Conservation (phyloP, 2,888 invertebrate genomes). For the Athrips mouffetella region DNA sequence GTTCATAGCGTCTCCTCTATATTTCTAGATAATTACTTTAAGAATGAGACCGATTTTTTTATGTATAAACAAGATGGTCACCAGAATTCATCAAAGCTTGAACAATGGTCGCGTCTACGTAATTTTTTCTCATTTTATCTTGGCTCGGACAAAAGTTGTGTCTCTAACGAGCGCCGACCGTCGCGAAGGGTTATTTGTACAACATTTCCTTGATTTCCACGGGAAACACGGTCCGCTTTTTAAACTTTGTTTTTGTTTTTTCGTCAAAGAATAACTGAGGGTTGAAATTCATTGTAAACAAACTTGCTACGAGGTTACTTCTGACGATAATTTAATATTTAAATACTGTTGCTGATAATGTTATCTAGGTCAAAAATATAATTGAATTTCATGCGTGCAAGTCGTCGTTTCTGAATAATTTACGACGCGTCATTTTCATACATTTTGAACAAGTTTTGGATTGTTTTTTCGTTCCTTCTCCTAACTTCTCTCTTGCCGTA, state of each 20-base stretch:
- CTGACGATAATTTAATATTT: no score
- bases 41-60: neutral
- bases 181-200: conserved; percentile 49
- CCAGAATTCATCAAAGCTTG: neutral
- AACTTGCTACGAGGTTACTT: conserved; percentile 28
- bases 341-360: no score
- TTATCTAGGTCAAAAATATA: no score
- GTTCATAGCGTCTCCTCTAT: no score
- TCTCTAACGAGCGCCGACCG: conserved; percentile 39
- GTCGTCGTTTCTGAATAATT: no score
- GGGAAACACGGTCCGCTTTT: conserved; percentile 31
- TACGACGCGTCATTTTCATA: no score
- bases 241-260: conserved; percentile 30
- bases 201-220: conserved; percentile 49
- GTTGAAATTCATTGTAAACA: conserved; percentile 28
- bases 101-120: neutral
- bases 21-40: no score
- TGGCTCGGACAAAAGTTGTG: conserved; percentile 16
- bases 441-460: no score
- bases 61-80: neutral
- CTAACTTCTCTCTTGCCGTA: no score
- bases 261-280: conserved; percentile 25
- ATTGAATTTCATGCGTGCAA: no score
- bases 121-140: conserved; percentile 1
- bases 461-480: no score